These are phyloP conservation scores for Notarius quadriscutis DNA, from an alignment of 2,113 vertebrate genomes.

Conservation along the genomic window DNA sequence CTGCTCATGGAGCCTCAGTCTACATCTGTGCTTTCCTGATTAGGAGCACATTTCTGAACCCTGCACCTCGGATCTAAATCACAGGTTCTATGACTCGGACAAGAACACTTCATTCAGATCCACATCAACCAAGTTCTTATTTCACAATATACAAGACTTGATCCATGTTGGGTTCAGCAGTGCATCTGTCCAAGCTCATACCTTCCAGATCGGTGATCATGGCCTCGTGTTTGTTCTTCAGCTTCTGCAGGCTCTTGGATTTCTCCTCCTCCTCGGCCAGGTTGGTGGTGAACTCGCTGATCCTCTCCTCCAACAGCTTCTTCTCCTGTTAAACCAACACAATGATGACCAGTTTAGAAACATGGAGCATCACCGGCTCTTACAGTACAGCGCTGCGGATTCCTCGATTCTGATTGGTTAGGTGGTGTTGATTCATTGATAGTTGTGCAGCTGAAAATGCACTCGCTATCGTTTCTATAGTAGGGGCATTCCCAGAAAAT, in stretches of 20 bases:
- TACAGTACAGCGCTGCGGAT: no score
- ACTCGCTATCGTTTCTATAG: no score
- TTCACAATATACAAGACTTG: neutral
- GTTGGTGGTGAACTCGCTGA: conserved; percentile 93
- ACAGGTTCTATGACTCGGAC: no score
- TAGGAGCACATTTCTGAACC: no score
- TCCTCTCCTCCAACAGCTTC: conserved; percentile 90
- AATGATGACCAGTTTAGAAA: neutral
- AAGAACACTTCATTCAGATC: neutral
- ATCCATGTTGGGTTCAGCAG: neutral
- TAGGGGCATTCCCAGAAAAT: no score
- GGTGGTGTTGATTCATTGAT: no score
- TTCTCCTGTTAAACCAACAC: conserved; percentile 80
- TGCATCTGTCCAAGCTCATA: conserved; percentile 52
- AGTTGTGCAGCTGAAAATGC: no score
- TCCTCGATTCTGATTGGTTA: neutral
- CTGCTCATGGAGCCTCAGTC: no score
- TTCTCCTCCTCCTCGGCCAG: conserved; percentile 97
- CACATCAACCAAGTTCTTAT: neutral
- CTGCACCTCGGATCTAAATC: no score
- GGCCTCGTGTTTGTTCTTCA: conserved; percentile 96
- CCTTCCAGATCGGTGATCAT: conserved; percentile 99
- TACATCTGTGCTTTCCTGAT: no score
- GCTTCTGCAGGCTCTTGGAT: conserved; percentile 96
- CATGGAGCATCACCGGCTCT: neutral